Conservation (phyloP, 1,140 invertebrate genomes). For the Plectus sambesii region DNA sequence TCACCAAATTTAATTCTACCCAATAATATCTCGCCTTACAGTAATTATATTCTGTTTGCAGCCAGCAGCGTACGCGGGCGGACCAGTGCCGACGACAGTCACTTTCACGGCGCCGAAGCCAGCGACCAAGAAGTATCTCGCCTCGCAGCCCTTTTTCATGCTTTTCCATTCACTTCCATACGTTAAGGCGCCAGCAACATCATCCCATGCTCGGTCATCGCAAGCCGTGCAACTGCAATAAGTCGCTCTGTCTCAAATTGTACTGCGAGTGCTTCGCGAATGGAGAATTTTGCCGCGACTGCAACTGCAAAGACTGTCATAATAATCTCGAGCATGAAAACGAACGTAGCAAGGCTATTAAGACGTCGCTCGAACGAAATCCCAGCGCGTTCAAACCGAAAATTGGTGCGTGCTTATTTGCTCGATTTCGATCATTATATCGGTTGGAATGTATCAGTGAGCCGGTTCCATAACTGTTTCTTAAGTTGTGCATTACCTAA, state of each 20-base stretch:
- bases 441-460: background rate
- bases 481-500: too few relatives aligned
- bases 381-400: constrained; percentile 91
- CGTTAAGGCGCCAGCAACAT: too few relatives aligned
- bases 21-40: too few relatives aligned
- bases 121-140: too few relatives aligned
- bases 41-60: too few relatives aligned
- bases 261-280: constrained; percentile 99
- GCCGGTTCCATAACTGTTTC: too few relatives aligned
- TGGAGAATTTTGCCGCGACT: constrained; percentile 95
- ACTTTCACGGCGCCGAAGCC: too few relatives aligned
- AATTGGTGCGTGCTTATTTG: constrained; percentile 74
- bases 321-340: constrained; percentile 95
- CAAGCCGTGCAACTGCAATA: constrained; percentile 97
- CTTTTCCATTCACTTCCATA: too few relatives aligned
- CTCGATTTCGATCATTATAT: constrained; percentile 4
- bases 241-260: constrained; percentile 94
- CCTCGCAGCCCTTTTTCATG: too few relatives aligned
- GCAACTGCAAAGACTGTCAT: constrained; percentile 94
- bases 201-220: constrained; percentile 46
- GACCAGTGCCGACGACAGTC: too few relatives aligned
- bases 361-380: constrained; percentile 80
- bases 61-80: too few relatives aligned
- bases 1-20: too few relatives aligned
- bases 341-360: constrained; percentile 79